A percentile compares a stretch with the other conserved stretches of the same genome.
Conservation (phyloP, 2,888 invertebrate species). For the Ashinkailepas kermadecensis region DNA sequence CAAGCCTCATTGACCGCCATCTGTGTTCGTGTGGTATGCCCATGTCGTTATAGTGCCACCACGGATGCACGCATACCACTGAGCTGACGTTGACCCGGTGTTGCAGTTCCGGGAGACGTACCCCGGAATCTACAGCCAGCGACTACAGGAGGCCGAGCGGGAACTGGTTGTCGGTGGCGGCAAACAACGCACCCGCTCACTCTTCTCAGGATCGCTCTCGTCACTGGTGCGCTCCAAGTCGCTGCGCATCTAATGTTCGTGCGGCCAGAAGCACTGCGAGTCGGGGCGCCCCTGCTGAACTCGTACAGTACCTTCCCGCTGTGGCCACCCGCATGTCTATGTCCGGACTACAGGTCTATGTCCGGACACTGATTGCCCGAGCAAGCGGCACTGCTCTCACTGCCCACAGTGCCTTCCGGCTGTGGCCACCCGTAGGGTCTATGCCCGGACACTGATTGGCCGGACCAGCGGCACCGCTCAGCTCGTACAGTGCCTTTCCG, state of each 20-base stretch:
- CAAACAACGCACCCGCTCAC: background rate
- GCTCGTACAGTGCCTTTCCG: too few species aligned
- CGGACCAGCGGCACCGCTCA: too few species aligned
- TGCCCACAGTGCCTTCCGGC: too few species aligned
- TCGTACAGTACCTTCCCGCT: too few species aligned
- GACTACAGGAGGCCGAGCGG: background rate
- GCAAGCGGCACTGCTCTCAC: too few species aligned
- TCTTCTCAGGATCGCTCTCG: background rate
- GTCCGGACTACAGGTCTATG: too few species aligned
- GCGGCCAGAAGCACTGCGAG: background rate
- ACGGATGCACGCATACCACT: background rate
- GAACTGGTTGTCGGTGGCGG: background rate
- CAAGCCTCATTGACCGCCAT: too few species aligned
- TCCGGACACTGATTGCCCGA: too few species aligned
- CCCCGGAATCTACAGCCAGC: slow-evolving; percentile 35
- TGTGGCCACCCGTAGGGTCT: too few species aligned
- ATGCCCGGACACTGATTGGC: too few species aligned
- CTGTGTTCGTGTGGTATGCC: background rate
- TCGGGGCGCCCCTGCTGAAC: too few species aligned
- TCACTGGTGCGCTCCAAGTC: slow-evolving; percentile 18
- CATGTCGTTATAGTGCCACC: background rate
- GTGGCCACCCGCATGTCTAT: too few species aligned
- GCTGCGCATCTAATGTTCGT: background rate
- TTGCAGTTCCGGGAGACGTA: slow-evolving; percentile 36
- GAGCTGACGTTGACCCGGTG: background rate